Base-by-base conservation (phyloP, 2,888 invertebrate species). In the Ophioninae sp. region DNA sequence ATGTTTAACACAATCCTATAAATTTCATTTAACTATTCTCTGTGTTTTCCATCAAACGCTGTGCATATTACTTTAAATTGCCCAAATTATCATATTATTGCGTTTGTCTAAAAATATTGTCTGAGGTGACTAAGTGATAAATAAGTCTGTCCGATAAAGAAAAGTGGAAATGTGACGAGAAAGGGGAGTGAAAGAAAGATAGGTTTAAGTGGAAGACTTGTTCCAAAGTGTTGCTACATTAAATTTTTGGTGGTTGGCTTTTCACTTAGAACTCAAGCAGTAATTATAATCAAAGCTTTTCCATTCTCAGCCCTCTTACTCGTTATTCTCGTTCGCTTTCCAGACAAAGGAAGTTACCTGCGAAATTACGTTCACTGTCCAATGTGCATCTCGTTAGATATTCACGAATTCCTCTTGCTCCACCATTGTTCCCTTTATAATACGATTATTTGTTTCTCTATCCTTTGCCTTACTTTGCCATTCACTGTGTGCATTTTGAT, bases 201-300 rank as follows among this genome's bases (percentile, higher is more conserved):
- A 2, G 30, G 30, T 30, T 30, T 30, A 30, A 30, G 2, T 1
- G 30, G 30, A 30, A 30, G 30, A 3, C 30, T 3, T 3, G 30
- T 30, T 30, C 30, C 30, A 30, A 30, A 30, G 30, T 30, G 37
- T 23, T 63, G 73, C 39, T 63, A 59, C 61, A 79, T 82, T 71
- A 72, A 61, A 85, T 79, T 79, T 85, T 85, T 86, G 85, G 87
- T 82, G 69, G 84, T 75, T 82, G 79, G 85, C 85, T 87, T 86
- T 87, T 87, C 85, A 86, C 85, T 82, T 83, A 79, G 81, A 83
- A 84, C 75, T 86, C 85, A 64, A 82, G 81, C 82, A 82, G 86
- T 85, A 86, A 87, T 87, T 87, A 86, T 82, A 83, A 82, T 85
- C 65, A 81, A 85, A 79, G 77, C 56, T 76, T 79, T 69, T 51